phyloP scores from a whole-genome alignment of 2,113 vertebrate species.

The Rattus rattus region DNA sequence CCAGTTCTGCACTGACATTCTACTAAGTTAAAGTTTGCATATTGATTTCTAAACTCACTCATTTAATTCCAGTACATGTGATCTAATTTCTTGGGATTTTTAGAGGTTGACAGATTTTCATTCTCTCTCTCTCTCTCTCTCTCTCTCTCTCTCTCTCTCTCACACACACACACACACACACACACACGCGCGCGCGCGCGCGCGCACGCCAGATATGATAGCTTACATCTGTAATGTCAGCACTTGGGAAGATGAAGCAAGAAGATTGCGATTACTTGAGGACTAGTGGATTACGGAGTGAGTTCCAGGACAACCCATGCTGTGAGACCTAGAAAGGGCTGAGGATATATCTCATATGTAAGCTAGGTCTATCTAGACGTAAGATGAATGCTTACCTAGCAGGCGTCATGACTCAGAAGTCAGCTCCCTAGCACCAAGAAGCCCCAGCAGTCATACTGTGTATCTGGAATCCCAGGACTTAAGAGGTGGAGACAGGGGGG shows the following conservation, averaged over 20 bases:
- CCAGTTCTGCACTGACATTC: background rate
- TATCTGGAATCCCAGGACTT: background rate
- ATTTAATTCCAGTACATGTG: background rate
- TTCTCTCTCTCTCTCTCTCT: background rate
- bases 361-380: background rate
- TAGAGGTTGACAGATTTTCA: slow-evolving; percentile 33
- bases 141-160: too few species aligned
- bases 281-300: background rate
- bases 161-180: too few species aligned
- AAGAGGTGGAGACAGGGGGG: too few species aligned
- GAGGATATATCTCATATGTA: background rate
- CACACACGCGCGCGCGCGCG: too few species aligned
- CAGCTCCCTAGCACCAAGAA: too few species aligned
- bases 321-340: background rate
- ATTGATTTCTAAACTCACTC: slow-evolving; percentile 16
- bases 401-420: too few species aligned
- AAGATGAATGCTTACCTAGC: background rate
- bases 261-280: background rate
- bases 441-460: too few species aligned
- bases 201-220: background rate
- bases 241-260: background rate
- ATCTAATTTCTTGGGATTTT: slow-evolving; percentile 15
- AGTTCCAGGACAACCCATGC: background rate
- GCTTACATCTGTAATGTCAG: background rate
- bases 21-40: slow-evolving; percentile 14